Base-by-base conservation (phyloP, 2,113 vertebrate species). In the Mystacornis crossleyi region DNA sequence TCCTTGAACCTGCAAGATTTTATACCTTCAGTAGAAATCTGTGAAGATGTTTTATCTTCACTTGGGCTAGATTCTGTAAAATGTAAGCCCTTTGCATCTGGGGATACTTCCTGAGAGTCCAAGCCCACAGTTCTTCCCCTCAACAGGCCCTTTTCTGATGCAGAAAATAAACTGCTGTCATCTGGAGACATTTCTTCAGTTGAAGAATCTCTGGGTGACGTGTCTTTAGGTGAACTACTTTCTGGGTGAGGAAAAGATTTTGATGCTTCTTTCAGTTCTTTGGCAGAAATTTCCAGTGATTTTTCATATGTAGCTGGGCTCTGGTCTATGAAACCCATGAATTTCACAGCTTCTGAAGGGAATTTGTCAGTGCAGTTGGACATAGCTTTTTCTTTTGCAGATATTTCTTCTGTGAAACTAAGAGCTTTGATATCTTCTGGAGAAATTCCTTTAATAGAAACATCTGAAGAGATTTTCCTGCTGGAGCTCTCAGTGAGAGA, bases 401-500 rank as follows among this genome's bases (percentile, higher is more conserved):
- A 57, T 58, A 23, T 57, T 38, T 94, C 85, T 87, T 98, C 98
- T 55, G 94, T 93, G 81, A 97, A 96, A 89, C 95, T 94, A 34
- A 95, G 94, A 54, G 90, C 90, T 51, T 94, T 96, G 20, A 81
- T 93, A 34, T 89, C 97, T 94, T 98, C 97, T 93, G 96, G 95
- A 81, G 96, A 98, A 54, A 96, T 87, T 78, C 97, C 95, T 92
- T 96, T 97, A 66, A 93, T 95, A 91, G 96, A 96, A 92, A 97
- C 58, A 70, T 98, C 98, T 69, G 98, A 94, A 72, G 97, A 95
- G 14, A 94, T 94, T 86, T 97, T 97, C 65, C 97, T 97, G 73
- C 93, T 97, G 60, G 97, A 95, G 89, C 97, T 98, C 36, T 98
- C 97, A 36, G 96, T 97, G 48, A 97, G 86, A 94, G 97, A 97